Evolutionary conservation across 2,113 vertebrate species (phyloP), one percentile per base, ranked within the genome.

Genomic region (Proterorhinus semilunaris): DNA sequence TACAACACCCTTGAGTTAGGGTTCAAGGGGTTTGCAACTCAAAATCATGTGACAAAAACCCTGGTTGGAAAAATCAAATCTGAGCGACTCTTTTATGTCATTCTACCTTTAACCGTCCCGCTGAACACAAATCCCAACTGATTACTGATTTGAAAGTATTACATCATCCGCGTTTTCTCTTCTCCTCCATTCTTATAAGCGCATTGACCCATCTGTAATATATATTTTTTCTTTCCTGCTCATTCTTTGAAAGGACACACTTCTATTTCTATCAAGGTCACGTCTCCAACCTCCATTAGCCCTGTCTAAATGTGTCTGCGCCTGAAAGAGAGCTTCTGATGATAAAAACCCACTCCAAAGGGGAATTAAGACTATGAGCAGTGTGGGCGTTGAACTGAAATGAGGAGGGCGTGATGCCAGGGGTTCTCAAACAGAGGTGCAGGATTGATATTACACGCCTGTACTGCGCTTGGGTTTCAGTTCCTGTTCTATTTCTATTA

Each of bases 261-360:
- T 46, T 46, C 69, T 69, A 68, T 78, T 81, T 73, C 73, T 46
- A 81, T 82, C 85, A 86, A 86, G 86, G 87, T 88, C 79, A 72
- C 66, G 61, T 48, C 72, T 74, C 73, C 11, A 79, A 81, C 74
- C 69, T 66, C 66, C 79, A 84, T 87, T 78, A 78, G 73, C 68
- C n/a, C 43, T 10, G 0, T 88, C 77, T 65, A 62, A 76, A 83
- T 78, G 71, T 69, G 43, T 5, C 15, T 68, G 82, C 67, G 36
- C 63, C 65, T 65, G 53, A 83, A 76, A 71, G 55, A 49, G 66
- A 9, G 61, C 75, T 69, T 79, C 81, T 64, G 79, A 36, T 73
- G 75, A 85, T 86, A 52, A 73, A 59, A 65, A 74, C 0, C 42
- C 63, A 48, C 82, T 80, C 68, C 83, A 71, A 78, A 72, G 65